Evolutionary conservation across 2,888 invertebrate genomes (phyloP), one percentile per base, ranked within the genome.

Genomic region (Autographa gamma): DNA sequence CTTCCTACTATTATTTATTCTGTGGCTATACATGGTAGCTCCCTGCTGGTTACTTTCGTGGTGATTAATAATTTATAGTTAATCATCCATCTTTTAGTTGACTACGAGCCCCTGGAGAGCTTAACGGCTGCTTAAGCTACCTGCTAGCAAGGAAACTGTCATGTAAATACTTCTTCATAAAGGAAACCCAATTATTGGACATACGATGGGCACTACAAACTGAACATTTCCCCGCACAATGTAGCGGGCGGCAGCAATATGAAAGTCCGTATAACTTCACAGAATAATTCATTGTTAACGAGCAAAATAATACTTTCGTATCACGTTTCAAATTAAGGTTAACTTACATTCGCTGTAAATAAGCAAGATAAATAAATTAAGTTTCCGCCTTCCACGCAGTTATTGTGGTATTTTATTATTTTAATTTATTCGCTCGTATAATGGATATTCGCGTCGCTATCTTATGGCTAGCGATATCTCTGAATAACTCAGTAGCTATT

Each of bases 381-480:
- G 61, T 66, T 78, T 81, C 78, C 78, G 81, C 81, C 72, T 80
- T 81, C 78, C 75, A 69, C 70, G 68, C 14, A 11, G 54, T 19
- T 52, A 25, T 7, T 63, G 61, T 60, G 60, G 56, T 43, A 41
- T 31, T 25, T 32, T 43, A 77, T 66, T 58, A 56, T 11, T 59
- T 6, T 19, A 63, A 59, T 56, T 25, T 41, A 41, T 41, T 41
- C 41, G 41, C 41, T 41, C 13, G 41, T 41, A 13, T 41, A 41
- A 41, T 41, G 13, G 41, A 41, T 41, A 13, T 41, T 11, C 13
- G 13, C 13, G 11, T 11, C 2, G 41, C 41, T 41, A 41, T 41
- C 38, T 38, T 3, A 41, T 41, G 2, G 13, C 41, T 13, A 13
- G 41, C 11, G 41, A 41, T 41, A 41, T 41, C 41, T 25, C 25